These are phyloP conservation scores for Luperina testacea DNA, from an alignment of 2,888 invertebrate species.

Conservation along the genomic window DNA sequence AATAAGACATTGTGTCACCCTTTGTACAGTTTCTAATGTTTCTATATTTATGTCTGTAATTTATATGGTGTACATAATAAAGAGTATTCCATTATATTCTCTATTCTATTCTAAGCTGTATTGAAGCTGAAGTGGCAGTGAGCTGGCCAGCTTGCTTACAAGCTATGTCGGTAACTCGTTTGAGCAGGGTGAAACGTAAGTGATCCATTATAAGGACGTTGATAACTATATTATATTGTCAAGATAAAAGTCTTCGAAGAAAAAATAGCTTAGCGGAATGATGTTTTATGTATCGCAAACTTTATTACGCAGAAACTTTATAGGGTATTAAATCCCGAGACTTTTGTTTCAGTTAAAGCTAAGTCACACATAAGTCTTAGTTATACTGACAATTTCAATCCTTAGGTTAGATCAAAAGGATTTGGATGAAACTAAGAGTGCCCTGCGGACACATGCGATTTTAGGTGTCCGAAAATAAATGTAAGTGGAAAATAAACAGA, in stretches of 20 bases:
- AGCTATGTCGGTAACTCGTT: neutral
- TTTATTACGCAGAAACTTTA: constrained; percentile 60
- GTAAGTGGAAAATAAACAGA: constrained; percentile 12
- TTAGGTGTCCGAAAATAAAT: constrained; percentile 22
- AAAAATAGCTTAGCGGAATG: constrained; percentile 47
- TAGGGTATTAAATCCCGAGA: constrained; percentile 55
- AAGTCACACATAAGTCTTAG: constrained; percentile 63
- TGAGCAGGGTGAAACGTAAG: constrained; percentile 19
- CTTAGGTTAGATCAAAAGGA: constrained; percentile 59
- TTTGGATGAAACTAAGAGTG: constrained; percentile 47
- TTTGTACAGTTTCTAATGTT: too few species aligned
- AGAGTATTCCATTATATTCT: too few species aligned
- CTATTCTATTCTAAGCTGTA: too few species aligned
- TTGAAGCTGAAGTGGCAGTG: too few species aligned
- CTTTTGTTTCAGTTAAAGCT: constrained; percentile 67
- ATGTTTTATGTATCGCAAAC: constrained; percentile 70
- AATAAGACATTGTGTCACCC: too few species aligned
- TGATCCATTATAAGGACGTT: constrained; percentile 28
- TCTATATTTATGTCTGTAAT: too few species aligned
- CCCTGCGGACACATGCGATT: constrained; percentile 36
- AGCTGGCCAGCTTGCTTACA: neutral
- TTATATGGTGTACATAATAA: too few species aligned
- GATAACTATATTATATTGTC: constrained; percentile 39
- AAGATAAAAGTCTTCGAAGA: constrained; percentile 39
- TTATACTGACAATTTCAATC: constrained; percentile 66